These are phyloP conservation scores for Pseudomyrmex flavicornis DNA, from an alignment of 1,140 invertebrate species.

Conservation along the genomic window DNA sequence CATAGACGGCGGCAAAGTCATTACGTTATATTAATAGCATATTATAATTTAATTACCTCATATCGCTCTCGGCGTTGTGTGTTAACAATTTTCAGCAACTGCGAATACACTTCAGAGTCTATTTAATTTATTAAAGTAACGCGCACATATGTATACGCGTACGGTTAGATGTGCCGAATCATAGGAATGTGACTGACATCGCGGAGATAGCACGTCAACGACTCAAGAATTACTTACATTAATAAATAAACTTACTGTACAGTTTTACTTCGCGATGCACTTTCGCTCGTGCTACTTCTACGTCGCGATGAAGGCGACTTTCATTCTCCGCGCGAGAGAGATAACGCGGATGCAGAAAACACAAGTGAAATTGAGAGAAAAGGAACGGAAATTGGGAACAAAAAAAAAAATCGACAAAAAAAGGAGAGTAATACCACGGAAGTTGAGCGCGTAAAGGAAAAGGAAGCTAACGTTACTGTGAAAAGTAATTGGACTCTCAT, in stretches of 20 bases:
- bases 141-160: neutral
- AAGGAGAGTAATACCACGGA: neutral
- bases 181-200: neutral
- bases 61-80: slow-evolving; percentile 1
- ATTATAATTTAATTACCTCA: slow-evolving; percentile 39
- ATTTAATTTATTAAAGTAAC: slow-evolving; percentile 34
- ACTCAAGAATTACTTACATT: slow-evolving; percentile 14
- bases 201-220: neutral
- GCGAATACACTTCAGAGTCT: neutral
- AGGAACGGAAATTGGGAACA: slow-evolving; percentile 18
- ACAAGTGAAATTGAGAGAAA: slow-evolving; percentile 49
- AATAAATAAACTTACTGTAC: slow-evolving; percentile 25
- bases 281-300: slow-evolving; percentile 1
- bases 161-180: neutral
- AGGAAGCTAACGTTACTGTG: slow-evolving; percentile 54
- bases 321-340: slow-evolving; percentile 48
- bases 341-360: slow-evolving; percentile 45
- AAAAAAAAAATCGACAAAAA: neutral
- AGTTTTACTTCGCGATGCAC: neutral
- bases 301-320: slow-evolving; percentile 27
- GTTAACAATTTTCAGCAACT: slow-evolving; percentile 20
- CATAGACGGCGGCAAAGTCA: neutral
- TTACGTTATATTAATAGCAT: neutral
- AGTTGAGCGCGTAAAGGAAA: slow-evolving; percentile 17
- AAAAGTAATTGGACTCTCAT: slow-evolving; percentile 68